phyloP scores from a whole-genome alignment of 1,140 invertebrate genomes.

The Nixonia krombeini region DNA sequence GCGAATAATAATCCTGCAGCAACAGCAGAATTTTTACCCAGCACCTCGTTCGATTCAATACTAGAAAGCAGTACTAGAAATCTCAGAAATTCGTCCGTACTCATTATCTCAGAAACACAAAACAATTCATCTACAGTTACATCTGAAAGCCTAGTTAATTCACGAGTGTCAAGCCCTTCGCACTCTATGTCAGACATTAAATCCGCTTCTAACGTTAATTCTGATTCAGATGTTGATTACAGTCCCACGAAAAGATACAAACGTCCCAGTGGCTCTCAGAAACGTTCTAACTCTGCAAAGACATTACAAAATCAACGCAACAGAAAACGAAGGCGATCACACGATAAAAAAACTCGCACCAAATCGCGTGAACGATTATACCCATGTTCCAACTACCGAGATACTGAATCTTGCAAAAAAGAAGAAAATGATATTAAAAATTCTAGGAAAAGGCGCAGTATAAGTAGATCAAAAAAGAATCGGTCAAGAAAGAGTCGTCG shows the following conservation, averaged over 20 bases:
- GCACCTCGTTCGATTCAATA: no score
- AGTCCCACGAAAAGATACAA: constrained; percentile 19
- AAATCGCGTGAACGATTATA: constrained; percentile 3
- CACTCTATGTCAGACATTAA: no score
- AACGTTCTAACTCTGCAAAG: constrained; percentile 12
- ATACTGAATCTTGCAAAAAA: constrained; percentile 7
- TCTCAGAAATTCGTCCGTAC: no score
- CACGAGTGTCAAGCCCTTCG: no score
- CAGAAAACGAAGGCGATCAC: constrained; percentile 32
- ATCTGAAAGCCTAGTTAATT: no score
- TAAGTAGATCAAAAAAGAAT: constrained; percentile 6
- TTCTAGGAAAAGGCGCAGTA: constrained; percentile 17
- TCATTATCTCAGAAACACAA: no score
- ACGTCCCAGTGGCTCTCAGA: constrained; percentile 8
- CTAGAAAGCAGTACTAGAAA: no score
- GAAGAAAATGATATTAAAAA: constrained; percentile 7
- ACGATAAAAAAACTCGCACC: constrained; percentile 18
- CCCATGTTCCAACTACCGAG: constrained; percentile 34
- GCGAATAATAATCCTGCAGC: no score
- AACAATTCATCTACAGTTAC: no score
- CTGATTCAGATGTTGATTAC: constrained; percentile 49
- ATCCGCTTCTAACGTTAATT: constrained; percentile 15
- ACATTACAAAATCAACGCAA: neutral
- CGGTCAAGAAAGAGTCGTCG: constrained; percentile 17
- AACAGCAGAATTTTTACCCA: no score